Percentiles rank a stretch among this genome's conserved stretches.
Conservation (phyloP, 2,888 invertebrate genomes). For the Oxycera nigricornis region DNA sequence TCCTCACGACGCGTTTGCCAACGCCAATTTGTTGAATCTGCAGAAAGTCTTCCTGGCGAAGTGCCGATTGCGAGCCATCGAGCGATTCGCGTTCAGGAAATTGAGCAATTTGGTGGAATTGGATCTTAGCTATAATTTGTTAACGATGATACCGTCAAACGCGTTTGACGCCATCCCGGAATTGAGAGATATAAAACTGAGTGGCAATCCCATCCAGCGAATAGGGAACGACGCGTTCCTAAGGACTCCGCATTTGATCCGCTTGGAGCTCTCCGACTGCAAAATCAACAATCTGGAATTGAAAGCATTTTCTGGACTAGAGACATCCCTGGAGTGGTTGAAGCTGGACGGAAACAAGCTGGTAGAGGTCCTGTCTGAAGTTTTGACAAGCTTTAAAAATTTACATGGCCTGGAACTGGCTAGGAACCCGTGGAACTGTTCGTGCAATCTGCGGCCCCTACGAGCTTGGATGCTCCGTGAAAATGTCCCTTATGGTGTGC, state of each 20-base stretch:
- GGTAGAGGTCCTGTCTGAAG: slow-evolving; percentile 70
- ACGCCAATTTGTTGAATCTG: slow-evolving; percentile 77
- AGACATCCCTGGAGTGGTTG: slow-evolving; percentile 76
- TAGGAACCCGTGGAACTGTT: slow-evolving; percentile 85
- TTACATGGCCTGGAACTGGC: slow-evolving; percentile 78
- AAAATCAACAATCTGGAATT: slow-evolving; percentile 73
- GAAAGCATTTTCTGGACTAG: slow-evolving; percentile 76
- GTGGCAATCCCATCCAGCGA: slow-evolving; percentile 76
- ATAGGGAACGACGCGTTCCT: slow-evolving; percentile 74
- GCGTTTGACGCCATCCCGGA: slow-evolving; percentile 76
- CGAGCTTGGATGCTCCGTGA: slow-evolving; percentile 80
- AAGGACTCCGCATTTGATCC: slow-evolving; percentile 71
- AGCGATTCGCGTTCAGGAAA: slow-evolving; percentile 76
- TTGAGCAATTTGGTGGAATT: slow-evolving; percentile 83
- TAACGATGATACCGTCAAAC: slow-evolving; percentile 74
- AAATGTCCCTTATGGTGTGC: slow-evolving; percentile 76
- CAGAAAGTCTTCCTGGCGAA: slow-evolving; percentile 79
- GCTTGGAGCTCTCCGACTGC: slow-evolving; percentile 77
- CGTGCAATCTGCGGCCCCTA: slow-evolving; percentile 75
- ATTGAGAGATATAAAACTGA: slow-evolving; percentile 75
- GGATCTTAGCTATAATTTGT: slow-evolving; percentile 77
- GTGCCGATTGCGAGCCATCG: slow-evolving; percentile 73
- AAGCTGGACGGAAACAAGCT: slow-evolving; percentile 79
- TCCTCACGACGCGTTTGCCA: slow-evolving; percentile 75
- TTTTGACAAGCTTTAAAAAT: slow-evolving; percentile 72